A percentile compares a stretch with the other conserved stretches of the same genome.
phyloP scores from a whole-genome alignment of 2,797 vertebrate genomes.

The Melanotaenia maccullochi region DNA sequence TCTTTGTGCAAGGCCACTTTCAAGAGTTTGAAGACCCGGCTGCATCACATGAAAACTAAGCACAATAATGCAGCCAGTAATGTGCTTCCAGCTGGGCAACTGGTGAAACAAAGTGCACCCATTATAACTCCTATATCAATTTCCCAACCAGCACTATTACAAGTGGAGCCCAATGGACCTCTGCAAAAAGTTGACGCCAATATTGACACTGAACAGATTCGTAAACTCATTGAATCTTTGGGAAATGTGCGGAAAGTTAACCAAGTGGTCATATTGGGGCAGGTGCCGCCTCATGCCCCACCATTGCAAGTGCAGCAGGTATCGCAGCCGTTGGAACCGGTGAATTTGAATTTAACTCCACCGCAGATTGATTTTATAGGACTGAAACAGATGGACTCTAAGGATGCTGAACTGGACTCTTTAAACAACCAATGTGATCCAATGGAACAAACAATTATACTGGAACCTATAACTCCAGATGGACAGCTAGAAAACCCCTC shows the following conservation, averaged over 20 bases:
- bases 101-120: slow-evolving; percentile 52
- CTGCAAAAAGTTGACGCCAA: slow-evolving; percentile 81
- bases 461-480: slow-evolving; percentile 77
- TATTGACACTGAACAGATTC: slow-evolving; percentile 84
- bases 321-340: slow-evolving; percentile 49
- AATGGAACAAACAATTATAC: slow-evolving; percentile 75
- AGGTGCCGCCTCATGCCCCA: slow-evolving; percentile 73
- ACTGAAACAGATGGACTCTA: slow-evolving; percentile 44
- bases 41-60: slow-evolving; percentile 80
- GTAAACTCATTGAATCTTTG: slow-evolving; percentile 83
- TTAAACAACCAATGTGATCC: slow-evolving; percentile 48
- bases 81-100: slow-evolving; percentile 13
- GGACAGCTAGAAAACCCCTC: slow-evolving; percentile 65
- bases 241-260: slow-evolving; percentile 85
- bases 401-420: slow-evolving; percentile 29
- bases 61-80: slow-evolving; percentile 58
- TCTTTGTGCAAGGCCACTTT: slow-evolving; percentile 78
- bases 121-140: slow-evolving; percentile 75
- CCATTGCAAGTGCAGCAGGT: slow-evolving; percentile 69
- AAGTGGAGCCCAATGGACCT: slow-evolving; percentile 76
- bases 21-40: slow-evolving; percentile 75
- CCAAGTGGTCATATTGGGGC: slow-evolving; percentile 82
- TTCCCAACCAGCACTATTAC: slow-evolving; percentile 69
- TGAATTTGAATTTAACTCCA: slow-evolving; percentile 45
- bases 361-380: slow-evolving; percentile 62